Conservation (phyloP, 2,797 vertebrate species). For the Rhinogobio ventralis region DNA sequence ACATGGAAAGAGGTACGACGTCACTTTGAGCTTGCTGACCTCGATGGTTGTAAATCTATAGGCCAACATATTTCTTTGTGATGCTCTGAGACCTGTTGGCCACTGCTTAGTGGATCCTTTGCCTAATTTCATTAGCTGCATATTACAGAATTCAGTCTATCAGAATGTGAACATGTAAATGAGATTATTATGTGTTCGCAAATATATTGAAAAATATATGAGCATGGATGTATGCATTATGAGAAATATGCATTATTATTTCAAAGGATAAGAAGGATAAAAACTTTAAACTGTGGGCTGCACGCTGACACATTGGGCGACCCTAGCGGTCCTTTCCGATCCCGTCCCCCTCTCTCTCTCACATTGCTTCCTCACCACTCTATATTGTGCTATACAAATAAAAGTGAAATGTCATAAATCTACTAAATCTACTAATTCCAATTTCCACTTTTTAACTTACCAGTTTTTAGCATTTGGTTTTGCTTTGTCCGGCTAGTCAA, state of each 20-base stretch:
- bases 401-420: background rate
- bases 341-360: background rate
- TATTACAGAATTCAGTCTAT: background rate
- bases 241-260: background rate
- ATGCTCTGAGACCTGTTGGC: conserved; percentile 57
- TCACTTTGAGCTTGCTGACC: conserved; percentile 61
- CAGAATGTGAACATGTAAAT: background rate
- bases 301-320: background rate
- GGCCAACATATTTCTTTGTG: conserved; percentile 56
- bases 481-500: background rate
- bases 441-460: background rate
- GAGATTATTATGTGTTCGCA: background rate
- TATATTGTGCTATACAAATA: background rate
- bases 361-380: background rate
- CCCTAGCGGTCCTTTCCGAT: background rate
- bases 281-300: background rate
- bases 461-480: background rate
- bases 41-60: conserved; percentile 58
- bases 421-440: background rate
- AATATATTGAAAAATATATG: background rate
- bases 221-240: background rate
- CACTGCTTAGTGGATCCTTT: conserved; percentile 42
- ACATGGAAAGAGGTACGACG: conserved; percentile 60
- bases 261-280: background rate
- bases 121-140: conserved; percentile 51